Evolutionary conservation across 2,888 invertebrate species (phyloP).

Genomic region (Lasioglossum lativentre): DNA sequence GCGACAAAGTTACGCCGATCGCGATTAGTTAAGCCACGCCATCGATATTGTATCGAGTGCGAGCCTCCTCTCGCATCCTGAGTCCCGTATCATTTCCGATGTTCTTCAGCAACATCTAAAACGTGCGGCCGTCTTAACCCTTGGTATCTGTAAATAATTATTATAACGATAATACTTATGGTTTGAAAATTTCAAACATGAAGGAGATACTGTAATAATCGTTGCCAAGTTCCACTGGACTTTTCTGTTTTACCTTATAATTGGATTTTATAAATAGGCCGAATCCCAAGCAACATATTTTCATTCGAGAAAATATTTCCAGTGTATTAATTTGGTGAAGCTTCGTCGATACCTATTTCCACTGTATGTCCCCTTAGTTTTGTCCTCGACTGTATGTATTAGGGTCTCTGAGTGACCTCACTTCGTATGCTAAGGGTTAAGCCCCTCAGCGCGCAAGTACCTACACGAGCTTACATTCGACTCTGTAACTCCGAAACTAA

Average conservation of each 20-base stretch:
- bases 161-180: too few relatives aligned
- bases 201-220: too few relatives aligned
- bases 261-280: neutral
- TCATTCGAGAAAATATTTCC: neutral
- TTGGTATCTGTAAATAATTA: too few relatives aligned
- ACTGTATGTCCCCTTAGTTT: neutral
- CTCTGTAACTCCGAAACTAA: neutral
- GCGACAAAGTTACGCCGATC: constrained; percentile 72
- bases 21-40: constrained; percentile 76
- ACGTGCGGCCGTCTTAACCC: constrained; percentile 1
- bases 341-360: neutral
- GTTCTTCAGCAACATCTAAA: neutral
- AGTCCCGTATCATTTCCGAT: constrained; percentile 10
- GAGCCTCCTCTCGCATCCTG: neutral
- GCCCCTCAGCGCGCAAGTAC: neutral
- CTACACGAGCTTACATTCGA: neutral
- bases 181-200: too few relatives aligned
- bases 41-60: constrained; percentile 71
- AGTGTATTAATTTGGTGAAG: neutral
- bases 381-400: neutral
- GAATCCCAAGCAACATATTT: neutral
- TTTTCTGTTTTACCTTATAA: neutral
- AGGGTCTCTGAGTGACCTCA: neutral
- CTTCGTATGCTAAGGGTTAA: neutral
- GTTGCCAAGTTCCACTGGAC: neutral